Evolutionary conservation across 2,888 invertebrate genomes (phyloP).

Genomic region (Scaptomyza parva): DNA sequence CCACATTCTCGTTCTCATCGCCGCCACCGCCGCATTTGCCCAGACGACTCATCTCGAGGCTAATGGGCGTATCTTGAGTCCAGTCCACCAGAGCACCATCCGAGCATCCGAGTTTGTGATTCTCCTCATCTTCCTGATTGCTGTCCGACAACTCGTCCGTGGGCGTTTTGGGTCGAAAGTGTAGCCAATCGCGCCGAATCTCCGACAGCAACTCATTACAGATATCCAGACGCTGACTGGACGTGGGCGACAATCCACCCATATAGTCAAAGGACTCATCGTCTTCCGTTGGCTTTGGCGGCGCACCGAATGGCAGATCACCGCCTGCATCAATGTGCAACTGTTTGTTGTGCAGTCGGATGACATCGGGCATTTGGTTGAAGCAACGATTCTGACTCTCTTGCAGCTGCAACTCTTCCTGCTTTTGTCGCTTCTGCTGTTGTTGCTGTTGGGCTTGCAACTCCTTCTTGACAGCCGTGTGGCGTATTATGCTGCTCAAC

Average conservation of each 20-base stretch:
- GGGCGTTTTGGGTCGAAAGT: constrained; percentile 85
- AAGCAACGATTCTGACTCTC: constrained; percentile 52
- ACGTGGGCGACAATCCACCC: constrained; percentile 79
- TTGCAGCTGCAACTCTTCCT: constrained; percentile 41
- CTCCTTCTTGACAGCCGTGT: constrained; percentile 81
- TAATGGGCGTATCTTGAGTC: constrained; percentile 82
- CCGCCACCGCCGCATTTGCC: constrained; percentile 37
- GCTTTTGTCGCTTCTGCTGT: constrained; percentile 40
- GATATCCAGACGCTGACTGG: constrained; percentile 81
- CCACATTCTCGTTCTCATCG: constrained; percentile 19
- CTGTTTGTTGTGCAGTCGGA: constrained; percentile 69
- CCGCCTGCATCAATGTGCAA: constrained; percentile 53
- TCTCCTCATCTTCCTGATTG: constrained; percentile 39
- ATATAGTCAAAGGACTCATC: constrained; percentile 64
- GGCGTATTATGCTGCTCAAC: constrained; percentile 82
- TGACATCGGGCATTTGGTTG: constrained; percentile 80
- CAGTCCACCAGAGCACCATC: constrained; percentile 75
- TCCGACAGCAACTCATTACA: constrained; percentile 83
- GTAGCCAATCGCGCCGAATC: constrained; percentile 84
- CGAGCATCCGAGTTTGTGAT: constrained; percentile 49
- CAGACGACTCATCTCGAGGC: constrained; percentile 81
- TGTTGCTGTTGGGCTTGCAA: constrained; percentile 68
- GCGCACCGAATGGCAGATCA: constrained; percentile 6
- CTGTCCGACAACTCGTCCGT: constrained; percentile 72
- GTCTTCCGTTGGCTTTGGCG: constrained; percentile 26